Evolutionary conservation across 1,140 invertebrate species (phyloP).

Genomic region (Drosophila dunni): DNA sequence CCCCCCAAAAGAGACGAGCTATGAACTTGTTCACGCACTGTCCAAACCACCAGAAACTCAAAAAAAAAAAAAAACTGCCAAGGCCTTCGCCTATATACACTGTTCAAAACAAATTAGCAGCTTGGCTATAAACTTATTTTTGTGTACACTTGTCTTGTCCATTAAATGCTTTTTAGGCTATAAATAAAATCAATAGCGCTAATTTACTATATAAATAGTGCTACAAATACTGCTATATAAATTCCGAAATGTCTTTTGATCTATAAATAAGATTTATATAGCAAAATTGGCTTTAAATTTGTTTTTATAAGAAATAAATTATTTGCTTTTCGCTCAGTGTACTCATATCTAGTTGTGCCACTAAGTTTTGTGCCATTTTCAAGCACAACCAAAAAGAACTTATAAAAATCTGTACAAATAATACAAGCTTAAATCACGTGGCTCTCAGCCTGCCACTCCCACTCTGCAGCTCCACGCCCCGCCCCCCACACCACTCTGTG

Average conservation of each 20-base stretch:
- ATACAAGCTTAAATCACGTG: conserved; percentile 56
- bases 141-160: no score
- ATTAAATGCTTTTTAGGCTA: no score
- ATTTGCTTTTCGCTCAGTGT: no score
- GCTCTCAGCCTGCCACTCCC: conserved; percentile 4
- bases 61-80: background rate
- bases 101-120: no score
- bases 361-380: conserved; percentile 16
- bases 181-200: no score
- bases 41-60: conserved; percentile 28
- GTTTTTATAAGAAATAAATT: no score
- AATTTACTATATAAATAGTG: no score
- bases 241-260: no score
- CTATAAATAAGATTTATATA: no score
- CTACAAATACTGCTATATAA: no score
- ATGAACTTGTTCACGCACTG: conserved; percentile 44
- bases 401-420: conserved; percentile 61
- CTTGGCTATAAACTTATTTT: no score
- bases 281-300: no score
- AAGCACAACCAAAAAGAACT: conserved; percentile 19
- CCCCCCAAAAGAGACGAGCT: conserved; percentile 9
- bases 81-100: conserved; percentile 21
- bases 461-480: background rate
- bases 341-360: conserved; percentile 10
- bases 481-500: background rate